Percentiles rank a stretch among this genome's conserved stretches.
These are phyloP conservation scores for Hyposoter didymator DNA, from an alignment of 2,888 invertebrate species.

Conservation along the genomic window DNA sequence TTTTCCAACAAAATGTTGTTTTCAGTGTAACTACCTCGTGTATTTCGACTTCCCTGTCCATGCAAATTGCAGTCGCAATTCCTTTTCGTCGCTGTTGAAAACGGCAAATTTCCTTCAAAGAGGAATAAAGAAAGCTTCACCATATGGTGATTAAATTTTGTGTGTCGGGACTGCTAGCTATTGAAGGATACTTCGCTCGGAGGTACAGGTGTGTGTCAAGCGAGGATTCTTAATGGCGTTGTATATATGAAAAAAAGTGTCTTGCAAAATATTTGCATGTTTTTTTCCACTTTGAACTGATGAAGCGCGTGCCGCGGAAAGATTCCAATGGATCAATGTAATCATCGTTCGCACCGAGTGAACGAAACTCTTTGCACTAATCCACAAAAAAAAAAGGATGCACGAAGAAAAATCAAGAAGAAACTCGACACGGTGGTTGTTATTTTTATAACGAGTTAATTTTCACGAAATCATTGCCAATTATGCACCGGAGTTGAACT, in stretches of 20 bases:
- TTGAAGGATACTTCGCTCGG: not conserved
- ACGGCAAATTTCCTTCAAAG: not conserved
- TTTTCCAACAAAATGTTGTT: too few relatives aligned
- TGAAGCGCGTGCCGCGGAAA: not conserved
- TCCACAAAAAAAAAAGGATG: not conserved
- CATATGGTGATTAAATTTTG: not conserved
- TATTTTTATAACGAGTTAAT: not conserved
- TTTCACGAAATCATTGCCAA: slow-evolving; percentile 28
- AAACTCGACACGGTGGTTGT: not conserved
- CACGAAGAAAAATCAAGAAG: not conserved
- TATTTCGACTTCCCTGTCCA: not conserved
- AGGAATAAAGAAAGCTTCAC: not conserved
- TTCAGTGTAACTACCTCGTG: too few relatives aligned
- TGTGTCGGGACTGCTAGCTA: not conserved
- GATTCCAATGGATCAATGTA: not conserved
- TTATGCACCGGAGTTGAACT: not conserved
- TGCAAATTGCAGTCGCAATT: not conserved
- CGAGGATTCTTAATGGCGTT: not conserved
- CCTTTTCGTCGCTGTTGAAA: not conserved
- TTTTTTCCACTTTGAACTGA: not conserved
- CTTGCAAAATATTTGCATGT: not conserved
- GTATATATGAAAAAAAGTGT: not conserved
- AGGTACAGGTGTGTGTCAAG: not conserved
- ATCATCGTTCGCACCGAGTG: not conserved
- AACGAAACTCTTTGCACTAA: not conserved